Conservation (phyloP, 64 coral and sea anemone species). For the Montipora sp. region DNA sequence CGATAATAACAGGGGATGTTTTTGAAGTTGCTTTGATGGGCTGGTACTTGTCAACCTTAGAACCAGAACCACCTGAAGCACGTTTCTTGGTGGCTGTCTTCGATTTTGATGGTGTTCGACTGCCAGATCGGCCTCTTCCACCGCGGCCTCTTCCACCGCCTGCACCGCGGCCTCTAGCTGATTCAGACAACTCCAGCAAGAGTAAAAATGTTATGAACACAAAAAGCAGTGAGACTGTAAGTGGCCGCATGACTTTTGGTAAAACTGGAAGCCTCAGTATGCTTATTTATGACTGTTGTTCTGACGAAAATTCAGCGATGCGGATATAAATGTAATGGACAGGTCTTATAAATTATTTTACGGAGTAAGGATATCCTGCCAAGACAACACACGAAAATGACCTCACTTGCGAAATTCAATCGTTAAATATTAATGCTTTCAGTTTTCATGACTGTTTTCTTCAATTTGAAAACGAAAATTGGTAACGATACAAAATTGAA, state of each 20-base stretch:
- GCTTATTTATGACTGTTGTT: too few relatives aligned
- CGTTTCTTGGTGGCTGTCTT: neutral
- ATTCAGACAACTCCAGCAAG: neutral
- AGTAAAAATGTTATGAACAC: neutral
- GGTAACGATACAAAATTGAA: too few relatives aligned
- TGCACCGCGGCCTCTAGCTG: neutral
- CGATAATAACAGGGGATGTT: conserved; percentile 5
- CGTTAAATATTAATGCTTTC: too few relatives aligned
- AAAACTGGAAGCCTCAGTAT: too few relatives aligned
- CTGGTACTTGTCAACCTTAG: conserved; percentile 1
- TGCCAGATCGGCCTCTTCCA: neutral
- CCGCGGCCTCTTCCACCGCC: neutral
- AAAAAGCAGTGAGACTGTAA: neutral
- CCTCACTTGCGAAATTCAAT: too few relatives aligned
- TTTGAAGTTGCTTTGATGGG: conserved; percentile 3
- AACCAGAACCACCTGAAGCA: neutral
- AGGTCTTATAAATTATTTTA: too few relatives aligned
- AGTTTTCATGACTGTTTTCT: too few relatives aligned
- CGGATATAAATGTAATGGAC: too few relatives aligned
- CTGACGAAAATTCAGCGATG: too few relatives aligned
- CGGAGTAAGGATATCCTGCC: too few relatives aligned
- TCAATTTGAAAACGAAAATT: too few relatives aligned
- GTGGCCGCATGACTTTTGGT: neutral
- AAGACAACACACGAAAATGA: too few relatives aligned
- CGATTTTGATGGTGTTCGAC: neutral